These are phyloP conservation scores for Cyprinodon tularosa DNA, from an alignment of 2,113 vertebrate genomes.

Conservation along the genomic window DNA sequence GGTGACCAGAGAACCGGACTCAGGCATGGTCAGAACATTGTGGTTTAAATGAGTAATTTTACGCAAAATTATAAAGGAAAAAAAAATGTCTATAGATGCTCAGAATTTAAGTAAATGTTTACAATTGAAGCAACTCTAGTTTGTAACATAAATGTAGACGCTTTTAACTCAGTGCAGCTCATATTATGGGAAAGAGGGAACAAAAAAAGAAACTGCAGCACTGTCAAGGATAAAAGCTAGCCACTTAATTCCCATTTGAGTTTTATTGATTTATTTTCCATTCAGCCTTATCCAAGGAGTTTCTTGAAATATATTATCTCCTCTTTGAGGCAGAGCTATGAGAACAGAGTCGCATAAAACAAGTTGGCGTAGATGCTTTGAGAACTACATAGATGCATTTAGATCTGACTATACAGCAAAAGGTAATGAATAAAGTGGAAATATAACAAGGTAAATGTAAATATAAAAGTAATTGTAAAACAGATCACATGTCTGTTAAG, in stretches of 20 bases:
- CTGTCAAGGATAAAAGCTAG: slow-evolving; percentile 6
- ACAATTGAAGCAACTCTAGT: background rate
- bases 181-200: background rate
- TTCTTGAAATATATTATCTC: background rate
- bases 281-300: slow-evolving; percentile 3
- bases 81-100: background rate
- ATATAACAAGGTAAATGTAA: background rate
- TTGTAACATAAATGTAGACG: background rate
- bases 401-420: background rate
- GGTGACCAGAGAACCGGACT: no score
- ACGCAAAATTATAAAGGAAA: background rate
- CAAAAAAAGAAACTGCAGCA: background rate
- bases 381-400: background rate
- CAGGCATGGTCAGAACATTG: no score
- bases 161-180: background rate
- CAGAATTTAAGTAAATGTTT: slow-evolving; percentile 1
- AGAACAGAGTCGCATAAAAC: background rate
- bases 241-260: background rate
- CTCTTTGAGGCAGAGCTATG: background rate
- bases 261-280: slow-evolving; percentile 6
- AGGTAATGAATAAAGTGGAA: background rate
- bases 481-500: background rate
- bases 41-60: no score
- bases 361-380: background rate
- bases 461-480: background rate